Evolutionary conservation across 2,888 invertebrate genomes (phyloP).

Genomic region (Rhagium mordax): DNA sequence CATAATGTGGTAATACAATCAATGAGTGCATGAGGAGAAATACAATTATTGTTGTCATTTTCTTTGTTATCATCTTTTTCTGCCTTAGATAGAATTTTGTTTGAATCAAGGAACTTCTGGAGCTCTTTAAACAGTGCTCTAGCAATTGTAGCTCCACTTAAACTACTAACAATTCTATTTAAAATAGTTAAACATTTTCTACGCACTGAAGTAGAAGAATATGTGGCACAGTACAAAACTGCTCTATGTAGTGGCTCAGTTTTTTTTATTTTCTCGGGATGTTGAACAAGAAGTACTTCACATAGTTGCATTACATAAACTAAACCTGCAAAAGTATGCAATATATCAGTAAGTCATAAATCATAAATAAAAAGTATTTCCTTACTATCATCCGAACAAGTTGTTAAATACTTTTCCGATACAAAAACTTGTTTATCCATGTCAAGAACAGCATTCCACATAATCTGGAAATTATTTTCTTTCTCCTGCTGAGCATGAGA

Average conservation of each 20-base stretch:
- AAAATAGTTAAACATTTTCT: constrained; percentile 76
- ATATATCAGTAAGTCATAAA: neutral
- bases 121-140: constrained; percentile 79
- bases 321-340: constrained; percentile 70
- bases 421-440: constrained; percentile 86
- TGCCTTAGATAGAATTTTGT: constrained; percentile 70
- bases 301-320: constrained; percentile 83
- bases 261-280: constrained; percentile 77
- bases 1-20: constrained; percentile 69
- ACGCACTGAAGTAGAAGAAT: constrained; percentile 75
- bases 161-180: constrained; percentile 74
- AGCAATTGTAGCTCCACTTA: constrained; percentile 75
- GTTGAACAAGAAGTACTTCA: constrained; percentile 80
- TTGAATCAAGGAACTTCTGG: constrained; percentile 77
- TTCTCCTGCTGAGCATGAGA: constrained; percentile 70
- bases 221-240: constrained; percentile 78
- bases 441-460: constrained; percentile 83
- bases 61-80: constrained; percentile 64
- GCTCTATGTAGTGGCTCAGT: constrained; percentile 80
- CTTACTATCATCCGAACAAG: constrained; percentile 79
- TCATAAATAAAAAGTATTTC: neutral
- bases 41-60: constrained; percentile 73
- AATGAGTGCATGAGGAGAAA: constrained; percentile 67
- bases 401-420: constrained; percentile 84
- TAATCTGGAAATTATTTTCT: constrained; percentile 71